Evolutionary conservation across 2,888 invertebrate species (phyloP).

Genomic region (Lapara coniferarum): DNA sequence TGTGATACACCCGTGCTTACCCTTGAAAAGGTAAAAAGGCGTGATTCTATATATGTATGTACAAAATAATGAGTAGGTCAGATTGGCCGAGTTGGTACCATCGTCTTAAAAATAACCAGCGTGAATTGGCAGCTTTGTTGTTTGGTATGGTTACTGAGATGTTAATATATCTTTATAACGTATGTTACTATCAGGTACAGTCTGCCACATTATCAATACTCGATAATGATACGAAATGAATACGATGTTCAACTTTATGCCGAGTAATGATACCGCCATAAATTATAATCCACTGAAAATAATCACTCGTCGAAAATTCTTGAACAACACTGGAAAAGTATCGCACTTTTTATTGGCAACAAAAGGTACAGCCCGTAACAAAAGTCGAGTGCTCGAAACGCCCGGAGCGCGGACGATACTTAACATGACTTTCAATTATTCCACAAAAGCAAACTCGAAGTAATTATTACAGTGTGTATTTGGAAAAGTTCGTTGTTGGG

Average conservation of each 20-base stretch:
- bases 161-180: too few species aligned
- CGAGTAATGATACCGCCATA: neutral
- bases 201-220: too few species aligned
- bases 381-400: slow-evolving; percentile 28
- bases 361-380: slow-evolving; percentile 25
- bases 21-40: too few species aligned
- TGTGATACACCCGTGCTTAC: too few species aligned
- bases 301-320: neutral
- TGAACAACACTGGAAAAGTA: neutral
- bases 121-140: neutral
- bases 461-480: slow-evolving; percentile 43
- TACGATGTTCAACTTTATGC: too few species aligned
- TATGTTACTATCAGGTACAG: neutral
- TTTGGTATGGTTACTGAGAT: neutral
- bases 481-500: neutral
- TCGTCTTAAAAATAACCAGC: neutral
- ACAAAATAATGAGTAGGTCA: neutral
- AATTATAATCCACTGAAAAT: neutral
- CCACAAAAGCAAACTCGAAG: slow-evolving; percentile 47
- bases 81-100: neutral
- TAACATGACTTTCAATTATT: slow-evolving; percentile 52
- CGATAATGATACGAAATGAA: too few species aligned
- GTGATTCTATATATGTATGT: too few species aligned
- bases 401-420: slow-evolving; percentile 30
- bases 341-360: slow-evolving; percentile 5